Conservation (phyloP, 1,140 invertebrate species). For the Lycorma delicatula region DNA sequence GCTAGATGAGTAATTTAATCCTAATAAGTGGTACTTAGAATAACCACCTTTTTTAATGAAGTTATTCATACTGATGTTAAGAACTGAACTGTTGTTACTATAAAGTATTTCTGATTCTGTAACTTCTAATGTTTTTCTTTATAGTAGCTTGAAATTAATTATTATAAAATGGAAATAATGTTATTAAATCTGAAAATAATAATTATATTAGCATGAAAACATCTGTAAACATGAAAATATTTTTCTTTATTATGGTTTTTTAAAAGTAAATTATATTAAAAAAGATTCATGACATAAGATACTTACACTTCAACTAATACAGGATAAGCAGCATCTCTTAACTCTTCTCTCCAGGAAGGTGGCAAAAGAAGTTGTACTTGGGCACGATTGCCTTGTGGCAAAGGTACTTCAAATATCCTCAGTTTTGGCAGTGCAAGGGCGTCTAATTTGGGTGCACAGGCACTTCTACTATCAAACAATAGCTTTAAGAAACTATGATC, state of each 20-base stretch:
- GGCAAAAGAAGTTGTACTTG: constrained; percentile 71
- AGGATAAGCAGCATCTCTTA: constrained; percentile 73
- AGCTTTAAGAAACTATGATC: constrained; percentile 59
- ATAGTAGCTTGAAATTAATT: too few species aligned
- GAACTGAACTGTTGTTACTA: too few species aligned
- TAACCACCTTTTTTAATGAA: too few species aligned
- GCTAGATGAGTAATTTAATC: too few species aligned
- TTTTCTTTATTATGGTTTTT: too few species aligned
- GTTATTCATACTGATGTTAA: too few species aligned
- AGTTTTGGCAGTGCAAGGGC: constrained; percentile 64
- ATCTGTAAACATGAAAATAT: neutral
- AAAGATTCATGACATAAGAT: neutral
- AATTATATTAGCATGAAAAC: neutral
- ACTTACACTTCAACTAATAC: constrained; percentile 73
- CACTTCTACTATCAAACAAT: constrained; percentile 63
- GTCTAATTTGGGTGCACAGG: constrained; percentile 48
- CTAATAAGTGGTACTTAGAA: too few species aligned
- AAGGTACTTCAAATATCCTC: constrained; percentile 64
- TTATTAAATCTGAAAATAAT: too few species aligned
- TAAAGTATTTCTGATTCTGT: too few species aligned
- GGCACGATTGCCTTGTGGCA: constrained; percentile 66
- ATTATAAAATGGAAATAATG: too few species aligned
- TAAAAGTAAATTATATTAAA: too few species aligned
- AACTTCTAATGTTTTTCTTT: too few species aligned
- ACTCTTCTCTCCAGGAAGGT: constrained; percentile 72